Base-by-base conservation (phyloP, 2,797 vertebrate species). In the Platyrinchus mystaceus region DNA sequence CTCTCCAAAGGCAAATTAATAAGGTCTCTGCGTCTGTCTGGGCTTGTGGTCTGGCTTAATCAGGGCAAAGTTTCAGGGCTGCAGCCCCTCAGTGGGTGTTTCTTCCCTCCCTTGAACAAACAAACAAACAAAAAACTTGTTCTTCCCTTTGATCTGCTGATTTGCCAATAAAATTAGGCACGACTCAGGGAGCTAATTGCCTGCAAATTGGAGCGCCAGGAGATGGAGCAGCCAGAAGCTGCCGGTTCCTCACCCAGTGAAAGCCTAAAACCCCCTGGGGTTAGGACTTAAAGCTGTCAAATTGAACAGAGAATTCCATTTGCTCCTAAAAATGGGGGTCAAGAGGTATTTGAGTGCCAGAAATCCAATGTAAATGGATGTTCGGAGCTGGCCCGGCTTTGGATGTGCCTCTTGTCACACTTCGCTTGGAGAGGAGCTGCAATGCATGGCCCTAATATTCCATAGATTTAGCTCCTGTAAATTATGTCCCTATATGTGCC, bases 81-180 rank as follows among this genome's bases (percentile, higher is more conserved):
- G 68, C 68, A 86, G 73, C 69, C 20, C 80, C 64, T 16, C 47
- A 59, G 47, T 47, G 79, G 22, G 20, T 63, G 34, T 2, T 49
- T 62, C 26, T 18, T 11, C 16, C 11, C 30, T 20, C 12, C 34
- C 58, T 59, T 30, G 18, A 85, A 69, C 76, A 74, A 89, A 47
- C 75, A 78, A 79, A 32, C 69, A 58, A 53, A 63, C 67, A 70
- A 58, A 67, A 13, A 66, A 8, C 56, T 46, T 63, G 10, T 12
- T 80, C 14, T 79, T 68, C 10, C 47, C 75, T 84, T 74, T 41
- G 22, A 66, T 84, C 59, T 89, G 70, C 62, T 88, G 47, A n/a
- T 84, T 94, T 88, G 68, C 70, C 84, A 81, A 9, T 94, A 89
- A 84, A 94, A 88, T 87, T 21, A 84, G 41, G 74, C 74, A 43